These are phyloP conservation scores for Psittacula cyanocephala DNA, from an alignment of 2,113 vertebrate genomes.

Conservation along the genomic window DNA sequence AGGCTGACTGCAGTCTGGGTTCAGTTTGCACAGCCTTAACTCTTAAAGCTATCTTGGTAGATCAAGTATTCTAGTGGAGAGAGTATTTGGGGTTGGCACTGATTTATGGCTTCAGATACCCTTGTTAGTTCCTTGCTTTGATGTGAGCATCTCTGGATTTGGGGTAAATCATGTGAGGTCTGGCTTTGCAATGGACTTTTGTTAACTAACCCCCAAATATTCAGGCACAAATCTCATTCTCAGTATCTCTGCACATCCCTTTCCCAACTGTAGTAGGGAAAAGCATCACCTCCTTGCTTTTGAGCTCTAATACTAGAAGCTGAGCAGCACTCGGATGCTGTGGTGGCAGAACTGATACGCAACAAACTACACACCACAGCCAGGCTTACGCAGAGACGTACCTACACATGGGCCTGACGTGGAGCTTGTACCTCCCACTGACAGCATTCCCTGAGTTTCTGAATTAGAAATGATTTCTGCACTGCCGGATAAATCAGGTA, in stretches of 20 bases:
- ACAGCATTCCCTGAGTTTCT: not conserved
- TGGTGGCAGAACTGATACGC: not conserved
- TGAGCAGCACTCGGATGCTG: not conserved
- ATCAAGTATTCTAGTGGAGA: not conserved
- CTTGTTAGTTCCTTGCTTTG: not conserved
- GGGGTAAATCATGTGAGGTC: not conserved
- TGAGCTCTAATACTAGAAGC: not conserved
- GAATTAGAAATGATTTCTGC: not conserved
- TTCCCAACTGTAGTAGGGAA: fast-evolving
- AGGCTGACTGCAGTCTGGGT: not conserved
- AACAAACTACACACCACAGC: not conserved
- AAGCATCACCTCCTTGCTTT: not conserved
- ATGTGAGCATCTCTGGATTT: not conserved
- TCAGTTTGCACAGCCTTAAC: not conserved
- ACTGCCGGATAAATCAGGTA: not conserved
- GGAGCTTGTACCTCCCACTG: not conserved
- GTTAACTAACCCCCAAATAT: not conserved
- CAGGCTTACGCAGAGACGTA: not conserved
- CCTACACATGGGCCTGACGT: not conserved
- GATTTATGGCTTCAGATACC: not conserved
- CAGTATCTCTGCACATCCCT: not conserved
- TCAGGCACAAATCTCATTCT: not conserved
- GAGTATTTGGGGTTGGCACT: not conserved
- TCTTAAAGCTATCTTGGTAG: not conserved
- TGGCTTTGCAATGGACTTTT: not conserved